Base-by-base conservation (phyloP, 2,888 invertebrate genomes). In the Lepetodrilus schrolli region DNA sequence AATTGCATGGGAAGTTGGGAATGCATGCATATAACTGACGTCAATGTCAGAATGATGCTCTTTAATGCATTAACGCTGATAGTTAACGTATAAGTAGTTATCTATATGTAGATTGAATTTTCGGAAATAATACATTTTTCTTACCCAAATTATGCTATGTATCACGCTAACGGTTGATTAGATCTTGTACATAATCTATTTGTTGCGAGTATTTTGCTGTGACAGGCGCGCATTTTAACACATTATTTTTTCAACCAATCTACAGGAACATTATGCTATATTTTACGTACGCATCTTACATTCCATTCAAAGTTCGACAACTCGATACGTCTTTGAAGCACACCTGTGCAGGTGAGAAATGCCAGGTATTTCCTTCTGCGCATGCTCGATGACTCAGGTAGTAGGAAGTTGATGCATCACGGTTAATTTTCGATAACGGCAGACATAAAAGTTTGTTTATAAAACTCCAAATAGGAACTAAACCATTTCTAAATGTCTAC, bases 331-430 rank as follows among this genome's bases (percentile, higher is more conserved):
- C 51, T 17, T n/a, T 30, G n/a, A 47, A 30, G 23, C 43, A 20
- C 7, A 37, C 49, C 13, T 8, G 43, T 66, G 4, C 20, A 66
- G 72, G 58, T 66, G 68, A 36, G 51, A 58, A n/a, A 58, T 58
- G 13, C 13, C 70, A 74, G 74, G 74, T 74, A 43, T 43, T 50
- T 30, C 38, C 5, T 49, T 38, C 30, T 73, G 47, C 69, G 73
- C 70, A 66, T 70, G 70, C 74, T 66, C 70, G 70, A 38, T 66
- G 74, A 74, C 70, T 70, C 49, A 66, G 68, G 66, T 71, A 72
- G 68, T 50, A 71, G 43, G 34, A 68, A n/a, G 50, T 3, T 30
- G n/a, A 3, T 30, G 58, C 58, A 58, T 58, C 30, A 58, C 58
- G 58, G 58, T 23, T 30, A 13, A 58, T 30, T 30, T 23, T 58